phyloP scores from a whole-genome alignment of 2,797 vertebrate genomes.

The Schizopygopsis malacanthus region DNA sequence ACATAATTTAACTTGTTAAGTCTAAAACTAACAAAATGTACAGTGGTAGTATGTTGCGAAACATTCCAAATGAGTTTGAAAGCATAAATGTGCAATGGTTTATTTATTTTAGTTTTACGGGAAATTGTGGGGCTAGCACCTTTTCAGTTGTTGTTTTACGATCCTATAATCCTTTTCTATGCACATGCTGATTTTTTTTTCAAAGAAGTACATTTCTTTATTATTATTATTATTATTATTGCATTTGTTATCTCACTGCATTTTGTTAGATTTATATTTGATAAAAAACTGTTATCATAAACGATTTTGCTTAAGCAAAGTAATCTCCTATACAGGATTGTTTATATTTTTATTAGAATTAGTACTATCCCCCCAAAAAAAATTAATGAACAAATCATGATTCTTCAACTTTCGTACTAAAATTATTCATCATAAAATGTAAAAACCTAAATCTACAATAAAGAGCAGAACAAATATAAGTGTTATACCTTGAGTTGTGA shows the following conservation, averaged over 20 bases:
- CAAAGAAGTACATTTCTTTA: neutral
- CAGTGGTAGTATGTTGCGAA: neutral
- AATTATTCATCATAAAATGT: neutral
- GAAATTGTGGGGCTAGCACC: too few relatives aligned
- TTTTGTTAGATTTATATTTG: too few relatives aligned
- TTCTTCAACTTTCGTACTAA: neutral
- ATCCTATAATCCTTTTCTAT: neutral
- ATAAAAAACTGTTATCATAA: too few relatives aligned
- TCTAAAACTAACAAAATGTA: neutral
- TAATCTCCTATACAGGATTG: neutral
- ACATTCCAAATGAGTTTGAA: too few relatives aligned
- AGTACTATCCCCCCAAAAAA: neutral
- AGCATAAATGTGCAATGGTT: too few relatives aligned
- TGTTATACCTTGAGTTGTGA: neutral
- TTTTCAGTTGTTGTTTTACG: too few relatives aligned
- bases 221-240: neutral
- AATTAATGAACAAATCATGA: neutral
- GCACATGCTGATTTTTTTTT: neutral
- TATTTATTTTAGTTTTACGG: too few relatives aligned
- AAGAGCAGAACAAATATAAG: neutral
- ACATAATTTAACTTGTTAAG: neutral
- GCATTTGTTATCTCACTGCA: too few relatives aligned
- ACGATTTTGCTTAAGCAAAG: neutral
- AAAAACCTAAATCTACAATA: neutral
- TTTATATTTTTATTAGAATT: neutral